Base-by-base conservation (phyloP, 2,113 vertebrate genomes). In the Opisthocomus hoazin region DNA sequence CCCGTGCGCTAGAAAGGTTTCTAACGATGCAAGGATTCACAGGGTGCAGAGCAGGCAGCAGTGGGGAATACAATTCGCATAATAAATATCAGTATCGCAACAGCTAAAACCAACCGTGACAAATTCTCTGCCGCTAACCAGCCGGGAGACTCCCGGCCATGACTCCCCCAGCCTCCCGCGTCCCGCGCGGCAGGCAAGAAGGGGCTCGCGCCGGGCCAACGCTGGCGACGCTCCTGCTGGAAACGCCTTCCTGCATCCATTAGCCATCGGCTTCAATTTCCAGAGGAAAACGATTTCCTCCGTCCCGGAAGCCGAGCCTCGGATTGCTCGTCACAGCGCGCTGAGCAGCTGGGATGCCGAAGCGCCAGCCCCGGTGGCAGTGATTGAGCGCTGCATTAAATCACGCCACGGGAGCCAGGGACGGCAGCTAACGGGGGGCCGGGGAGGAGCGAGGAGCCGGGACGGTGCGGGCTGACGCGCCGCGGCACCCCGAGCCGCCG, bases 81-180 rank as follows among this genome's bases (percentile, higher is more conserved):
- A 98, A 98, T 98, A 98, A 98, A 98, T 98, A 98, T 96, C 97
- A 97, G 95, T 98, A 98, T 97, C 97, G 84, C 97, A 97, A 97
- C 96, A 95, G 96, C 97, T 97, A 98, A 98, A 98, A 97, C 96
- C 96, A 98, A 97, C 96, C 97, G 39, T 97, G 97, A 98, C 97
- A 97, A 98, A 98, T 97, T 97, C 97, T 97, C 97, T 96, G 96
- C 96, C 29, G 95, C 94, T 96, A 97, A 98, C 96, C 88, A 97
- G 95, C 97, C 96, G 22, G 95, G 95, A 97, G 97, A 95, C 93
- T 94, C 95, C 84, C 93, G 84, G 95, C 92, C 92, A 94, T 66
- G 89, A 93, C 89, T 97, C 65, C 60, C 69, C 61, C 10, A 4
- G 84, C 94, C 96, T 70, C 87, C 84, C 0, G 0, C 5, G 2